phyloP scores from a whole-genome alignment of 2,113 vertebrate genomes.

The Campylorhamphus procurvoides region DNA sequence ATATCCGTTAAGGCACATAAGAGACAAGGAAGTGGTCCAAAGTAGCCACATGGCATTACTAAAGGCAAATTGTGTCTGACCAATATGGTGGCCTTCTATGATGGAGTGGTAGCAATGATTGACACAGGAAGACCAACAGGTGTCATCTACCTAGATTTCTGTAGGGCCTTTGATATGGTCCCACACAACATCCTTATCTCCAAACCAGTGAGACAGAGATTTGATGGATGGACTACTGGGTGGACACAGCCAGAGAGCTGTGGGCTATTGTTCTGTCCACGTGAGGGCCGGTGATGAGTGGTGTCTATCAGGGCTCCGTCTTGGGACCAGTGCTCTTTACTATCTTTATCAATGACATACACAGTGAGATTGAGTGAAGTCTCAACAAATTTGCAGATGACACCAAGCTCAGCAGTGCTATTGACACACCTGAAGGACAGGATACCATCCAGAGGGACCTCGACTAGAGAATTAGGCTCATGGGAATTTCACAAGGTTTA shows the following conservation, averaged over 20 bases:
- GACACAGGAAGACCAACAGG: not conserved
- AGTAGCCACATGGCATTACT: not conserved
- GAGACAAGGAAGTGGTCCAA: not conserved
- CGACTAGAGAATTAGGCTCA: not conserved
- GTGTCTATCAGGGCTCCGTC: not conserved
- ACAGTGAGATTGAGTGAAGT: not conserved
- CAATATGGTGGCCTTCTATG: not conserved
- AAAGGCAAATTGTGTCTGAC: not conserved
- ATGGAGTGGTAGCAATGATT: not conserved
- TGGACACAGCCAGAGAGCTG: not conserved
- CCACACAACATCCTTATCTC: not conserved
- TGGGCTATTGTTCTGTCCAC: not conserved
- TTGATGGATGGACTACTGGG: not conserved
- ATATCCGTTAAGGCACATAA: not conserved
- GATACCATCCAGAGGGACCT: not conserved
- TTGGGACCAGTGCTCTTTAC: not conserved
- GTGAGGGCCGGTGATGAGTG: not conserved
- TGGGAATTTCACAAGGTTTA: not conserved
- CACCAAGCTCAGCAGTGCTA: not conserved
- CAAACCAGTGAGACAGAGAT: not conserved
- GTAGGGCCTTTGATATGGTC: not conserved
- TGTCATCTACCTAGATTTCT: not conserved
- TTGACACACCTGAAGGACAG: not conserved
- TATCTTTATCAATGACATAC: not conserved
- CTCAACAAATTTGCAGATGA: not conserved